Base-by-base conservation (phyloP, 2,113 vertebrate genomes). In the Parus major region DNA sequence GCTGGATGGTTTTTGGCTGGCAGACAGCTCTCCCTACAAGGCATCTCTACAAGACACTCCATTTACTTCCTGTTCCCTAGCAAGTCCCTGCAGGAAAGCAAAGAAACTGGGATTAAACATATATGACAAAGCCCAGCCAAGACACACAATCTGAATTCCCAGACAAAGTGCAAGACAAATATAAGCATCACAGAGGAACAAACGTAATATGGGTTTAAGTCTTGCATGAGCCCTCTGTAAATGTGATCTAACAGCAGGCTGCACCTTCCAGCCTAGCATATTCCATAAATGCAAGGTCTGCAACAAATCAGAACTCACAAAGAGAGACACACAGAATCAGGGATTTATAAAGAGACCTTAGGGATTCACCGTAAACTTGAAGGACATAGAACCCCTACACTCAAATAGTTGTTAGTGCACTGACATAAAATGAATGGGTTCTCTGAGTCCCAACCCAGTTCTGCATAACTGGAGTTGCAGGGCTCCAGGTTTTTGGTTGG, bases 101-200 rank as follows among this genome's bases (percentile, higher is more conserved):
- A 88, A 92, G 82, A 82, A 94, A 36, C 85, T 88, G 33, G 63
- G 69, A 97, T 94, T 94, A 95, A 92, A 92, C 82, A 64, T 91
- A 82, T 52, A 93, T 0, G 18, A 88, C 89, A 69, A 52, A 92
- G 61, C 39, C 56, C 24, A 42, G 90, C 96, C 92, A 97, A 97
- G 81, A 90, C 42, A 95, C 80, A 94, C 90, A 96, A 78, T 59
- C 70, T 8, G 3, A 95, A 95, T 95, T 96, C 88, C 83, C 92
- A 88, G 91, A 87, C 92, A 89, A 93, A 96, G 50, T 59, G 84
- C 60, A 95, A 88, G 60, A 89, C 75, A 94, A 96, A 95, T 76
- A 73, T 4, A 92, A 92, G 91, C 72, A 72, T 92, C 91, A 84
- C 66, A 60, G 71, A 94, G 77, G 70, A 95, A 81, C 52, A 96